These are phyloP conservation scores for Vidua chalybeata DNA, from an alignment of 2,113 vertebrate species.

Conservation along the genomic window DNA sequence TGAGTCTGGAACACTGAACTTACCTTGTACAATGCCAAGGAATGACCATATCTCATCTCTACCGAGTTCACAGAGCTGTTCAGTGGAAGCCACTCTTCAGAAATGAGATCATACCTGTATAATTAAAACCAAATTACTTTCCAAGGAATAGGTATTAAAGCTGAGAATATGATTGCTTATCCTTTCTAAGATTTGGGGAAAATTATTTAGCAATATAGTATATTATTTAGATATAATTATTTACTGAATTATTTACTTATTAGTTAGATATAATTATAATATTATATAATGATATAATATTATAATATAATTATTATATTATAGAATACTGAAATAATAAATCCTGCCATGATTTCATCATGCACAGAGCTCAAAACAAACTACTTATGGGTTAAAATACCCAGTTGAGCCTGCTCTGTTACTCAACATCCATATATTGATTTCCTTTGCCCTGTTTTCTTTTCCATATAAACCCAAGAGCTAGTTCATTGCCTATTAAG, in stretches of 20 bases:
- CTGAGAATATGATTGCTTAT: not conserved
- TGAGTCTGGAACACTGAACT: not conserved
- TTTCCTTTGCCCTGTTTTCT: not conserved
- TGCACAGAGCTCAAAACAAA: not conserved
- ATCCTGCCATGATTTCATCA: not conserved
- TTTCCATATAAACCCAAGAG: not conserved
- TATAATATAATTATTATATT: too few relatives aligned
- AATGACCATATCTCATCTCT: conserved; percentile 91
- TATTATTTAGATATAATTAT: not conserved
- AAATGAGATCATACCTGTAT: conserved; percentile 85
- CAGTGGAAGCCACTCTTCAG: conserved; percentile 85
- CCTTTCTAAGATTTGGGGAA: not conserved
- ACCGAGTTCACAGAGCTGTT: conserved; percentile 82
- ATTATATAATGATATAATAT: too few relatives aligned
- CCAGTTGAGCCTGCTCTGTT: not conserved
- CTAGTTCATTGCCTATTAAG: not conserved
- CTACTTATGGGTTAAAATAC: not conserved
- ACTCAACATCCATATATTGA: not conserved
- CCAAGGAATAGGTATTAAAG: not conserved
- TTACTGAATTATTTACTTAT: not conserved
- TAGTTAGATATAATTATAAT: too few relatives aligned
- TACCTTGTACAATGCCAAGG: conserved; percentile 87
- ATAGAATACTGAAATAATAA: not conserved
- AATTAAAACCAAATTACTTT: not conserved
- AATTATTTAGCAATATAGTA: not conserved